Evolutionary conservation across 2,888 invertebrate species (phyloP).

Genomic region (Eudemis profundana): DNA sequence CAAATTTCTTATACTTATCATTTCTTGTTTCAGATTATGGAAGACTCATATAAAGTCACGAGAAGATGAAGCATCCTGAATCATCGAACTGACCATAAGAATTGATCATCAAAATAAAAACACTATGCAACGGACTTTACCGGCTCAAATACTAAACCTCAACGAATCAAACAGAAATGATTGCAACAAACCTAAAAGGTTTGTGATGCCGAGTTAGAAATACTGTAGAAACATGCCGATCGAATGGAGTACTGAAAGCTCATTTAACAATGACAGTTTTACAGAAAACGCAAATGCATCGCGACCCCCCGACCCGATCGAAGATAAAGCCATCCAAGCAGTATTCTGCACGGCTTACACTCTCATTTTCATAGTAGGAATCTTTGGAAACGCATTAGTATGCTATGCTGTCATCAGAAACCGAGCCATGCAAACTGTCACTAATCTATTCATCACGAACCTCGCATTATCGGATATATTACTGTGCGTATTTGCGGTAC

Average conservation of each 20-base stretch:
- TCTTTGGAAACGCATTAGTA: slow-evolving; percentile 93
- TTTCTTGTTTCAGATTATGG: slow-evolving; percentile 55
- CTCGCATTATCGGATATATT: slow-evolving; percentile 95
- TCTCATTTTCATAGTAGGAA: slow-evolving; percentile 91
- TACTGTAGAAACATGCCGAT: slow-evolving; percentile 71
- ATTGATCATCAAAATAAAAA: slow-evolving; percentile 23
- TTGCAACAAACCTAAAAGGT: slow-evolving; percentile 63
- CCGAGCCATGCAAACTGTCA: slow-evolving; percentile 96
- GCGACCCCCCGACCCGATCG: slow-evolving; percentile 82
- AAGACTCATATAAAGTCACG: slow-evolving; percentile 15
- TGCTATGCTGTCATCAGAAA: slow-evolving; percentile 94
- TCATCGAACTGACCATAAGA: slow-evolving; percentile 11
- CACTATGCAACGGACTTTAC: slow-evolving; percentile 44
- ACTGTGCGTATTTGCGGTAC: slow-evolving; percentile 93
- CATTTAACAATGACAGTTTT: slow-evolving; percentile 60
- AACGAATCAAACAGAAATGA: slow-evolving; percentile 60
- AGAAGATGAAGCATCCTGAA: slow-evolving; percentile 18
- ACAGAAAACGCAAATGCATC: slow-evolving; percentile 60
- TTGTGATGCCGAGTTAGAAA: slow-evolving; percentile 76
- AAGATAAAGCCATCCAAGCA: slow-evolving; percentile 88
- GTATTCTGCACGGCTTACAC: slow-evolving; percentile 91
- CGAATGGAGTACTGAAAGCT: slow-evolving; percentile 67
- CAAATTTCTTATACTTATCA: slow-evolving; percentile 36
- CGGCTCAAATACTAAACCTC: slow-evolving; percentile 45
- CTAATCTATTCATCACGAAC: slow-evolving; percentile 96